A percentile compares a stretch with the other conserved stretches of the same genome.
These are phyloP conservation scores for Atta cephalotes DNA, from an alignment of 1,140 invertebrate species.

Conservation along the genomic window DNA sequence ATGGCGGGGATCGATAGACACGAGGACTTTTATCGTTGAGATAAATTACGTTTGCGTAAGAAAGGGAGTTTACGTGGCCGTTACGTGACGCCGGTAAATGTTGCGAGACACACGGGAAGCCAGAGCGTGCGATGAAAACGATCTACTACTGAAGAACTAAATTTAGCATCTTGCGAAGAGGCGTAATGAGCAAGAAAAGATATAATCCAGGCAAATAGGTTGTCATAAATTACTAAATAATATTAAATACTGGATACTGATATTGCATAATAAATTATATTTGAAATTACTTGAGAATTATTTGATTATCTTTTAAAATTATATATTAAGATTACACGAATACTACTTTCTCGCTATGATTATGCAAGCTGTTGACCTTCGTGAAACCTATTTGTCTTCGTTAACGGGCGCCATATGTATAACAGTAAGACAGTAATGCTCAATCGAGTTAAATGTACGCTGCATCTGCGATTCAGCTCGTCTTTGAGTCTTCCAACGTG, in stretches of 20 bases:
- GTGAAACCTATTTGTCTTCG: conserved; percentile 41
- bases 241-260: not conserved
- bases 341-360: not conserved
- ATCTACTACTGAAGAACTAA: conserved; percentile 37
- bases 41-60: conserved; percentile 68
- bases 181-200: not conserved
- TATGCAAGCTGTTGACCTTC: conserved; percentile 34
- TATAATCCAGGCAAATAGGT: not conserved
- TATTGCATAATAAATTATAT: conserved; percentile 18
- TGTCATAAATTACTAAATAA: not conserved
- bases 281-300: not conserved
- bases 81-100: conserved; percentile 41
- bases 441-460: conserved; percentile 24
- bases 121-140: conserved; percentile 26
- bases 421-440: conserved; percentile 7
- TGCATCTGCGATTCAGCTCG: conserved; percentile 6
- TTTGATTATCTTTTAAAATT: not conserved
- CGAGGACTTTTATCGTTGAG: conserved; percentile 56
- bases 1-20: conserved; percentile 61
- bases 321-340: not conserved
- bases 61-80: conserved; percentile 36
- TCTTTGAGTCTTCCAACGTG: conserved; percentile 25
- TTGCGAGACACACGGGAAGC: conserved; percentile 22
- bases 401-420: conserved; percentile 32
- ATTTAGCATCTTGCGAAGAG: conserved; percentile 55